Evolutionary conservation across 2,113 vertebrate genomes (phyloP).

Genomic region (Crotalus helleri): DNA sequence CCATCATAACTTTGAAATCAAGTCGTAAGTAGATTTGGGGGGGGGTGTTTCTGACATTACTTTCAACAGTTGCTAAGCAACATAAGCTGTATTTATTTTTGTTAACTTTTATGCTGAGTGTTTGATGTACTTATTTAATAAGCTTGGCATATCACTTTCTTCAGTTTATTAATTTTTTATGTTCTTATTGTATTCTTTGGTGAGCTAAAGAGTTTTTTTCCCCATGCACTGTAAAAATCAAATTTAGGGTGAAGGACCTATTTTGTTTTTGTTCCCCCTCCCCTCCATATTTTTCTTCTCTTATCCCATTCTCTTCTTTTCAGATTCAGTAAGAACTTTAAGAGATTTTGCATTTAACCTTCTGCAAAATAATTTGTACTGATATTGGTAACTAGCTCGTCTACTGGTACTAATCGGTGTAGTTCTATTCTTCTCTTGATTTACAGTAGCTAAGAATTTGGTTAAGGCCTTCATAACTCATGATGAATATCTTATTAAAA

Average conservation of each 20-base stretch:
- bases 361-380: slow-evolving; percentile 21
- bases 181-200: background rate
- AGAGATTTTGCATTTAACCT: slow-evolving; percentile 12
- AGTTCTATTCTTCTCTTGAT: slow-evolving; percentile 38
- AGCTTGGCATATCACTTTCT: background rate
- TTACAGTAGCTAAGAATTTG: slow-evolving; percentile 38
- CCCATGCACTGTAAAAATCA: slow-evolving; percentile 25
- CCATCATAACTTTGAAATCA: background rate
- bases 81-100: slow-evolving; percentile 9
- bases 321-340: slow-evolving; percentile 13
- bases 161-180: background rate
- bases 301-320: slow-evolving; percentile 7
- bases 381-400: slow-evolving; percentile 30
- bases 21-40: background rate
- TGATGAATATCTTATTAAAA: background rate
- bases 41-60: background rate
- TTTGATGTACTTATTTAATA: slow-evolving; percentile 27
- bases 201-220: slow-evolving; percentile 3
- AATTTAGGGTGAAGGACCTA: slow-evolving; percentile 4
- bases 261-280: slow-evolving; percentile 24
- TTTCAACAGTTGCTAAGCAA: background rate
- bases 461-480: slow-evolving; percentile 8
- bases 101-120: slow-evolving; percentile 2
- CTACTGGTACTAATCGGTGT: slow-evolving; percentile 44
- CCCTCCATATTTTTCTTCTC: background rate